These are phyloP conservation scores for Tenodera sinensis DNA, from an alignment of 2,888 invertebrate genomes.

Conservation along the genomic window DNA sequence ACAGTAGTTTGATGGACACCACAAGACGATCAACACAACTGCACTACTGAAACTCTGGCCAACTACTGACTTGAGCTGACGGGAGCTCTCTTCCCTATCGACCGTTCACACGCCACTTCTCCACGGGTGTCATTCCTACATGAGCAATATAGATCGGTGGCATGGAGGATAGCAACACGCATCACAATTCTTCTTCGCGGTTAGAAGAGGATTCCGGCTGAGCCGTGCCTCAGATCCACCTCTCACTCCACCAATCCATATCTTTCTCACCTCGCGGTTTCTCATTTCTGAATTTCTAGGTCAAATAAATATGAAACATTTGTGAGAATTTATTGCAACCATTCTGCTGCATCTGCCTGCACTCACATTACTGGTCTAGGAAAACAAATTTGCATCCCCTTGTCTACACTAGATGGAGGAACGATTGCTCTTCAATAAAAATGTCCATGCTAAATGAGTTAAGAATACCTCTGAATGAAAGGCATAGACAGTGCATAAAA, in stretches of 20 bases:
- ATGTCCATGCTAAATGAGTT: too few relatives aligned
- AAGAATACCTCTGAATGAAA: too few relatives aligned
- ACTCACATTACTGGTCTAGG: too few relatives aligned
- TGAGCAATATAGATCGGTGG: neutral
- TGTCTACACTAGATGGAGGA: too few relatives aligned
- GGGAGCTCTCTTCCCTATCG: neutral
- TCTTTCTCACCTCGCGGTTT: too few relatives aligned
- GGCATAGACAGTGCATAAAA: too few relatives aligned
- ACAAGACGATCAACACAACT: neutral
- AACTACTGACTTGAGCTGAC: neutral
- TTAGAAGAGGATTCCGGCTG: neutral
- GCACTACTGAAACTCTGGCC: neutral
- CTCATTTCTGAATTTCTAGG: too few relatives aligned
- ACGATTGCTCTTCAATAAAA: too few relatives aligned
- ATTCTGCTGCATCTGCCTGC: too few relatives aligned
- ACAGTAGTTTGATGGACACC: neutral
- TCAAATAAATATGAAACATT: too few relatives aligned
- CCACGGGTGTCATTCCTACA: neutral
- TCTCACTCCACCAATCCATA: neutral
- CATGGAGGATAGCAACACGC: neutral
- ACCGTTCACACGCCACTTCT: neutral
- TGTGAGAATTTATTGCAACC: too few relatives aligned
- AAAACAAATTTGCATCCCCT: too few relatives aligned
- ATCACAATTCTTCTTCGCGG: neutral
- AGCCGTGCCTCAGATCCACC: neutral